Conservation (phyloP, 2,888 invertebrate species). For the Syrista parreyssii region DNA sequence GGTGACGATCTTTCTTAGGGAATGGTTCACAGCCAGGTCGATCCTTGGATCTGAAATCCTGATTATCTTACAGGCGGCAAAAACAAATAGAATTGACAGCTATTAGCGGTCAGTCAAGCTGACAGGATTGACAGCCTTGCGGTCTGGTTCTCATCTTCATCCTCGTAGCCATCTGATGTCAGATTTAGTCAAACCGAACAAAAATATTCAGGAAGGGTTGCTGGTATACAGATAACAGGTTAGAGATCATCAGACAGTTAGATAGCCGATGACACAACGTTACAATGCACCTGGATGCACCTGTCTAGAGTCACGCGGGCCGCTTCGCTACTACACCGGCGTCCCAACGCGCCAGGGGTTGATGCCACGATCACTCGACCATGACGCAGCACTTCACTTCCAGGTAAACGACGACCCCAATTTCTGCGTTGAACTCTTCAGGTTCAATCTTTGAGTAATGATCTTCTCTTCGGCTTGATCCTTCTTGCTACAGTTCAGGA, state of each 20-base stretch:
- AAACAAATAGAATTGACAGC: constrained; percentile 24
- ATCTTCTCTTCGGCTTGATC: neutral
- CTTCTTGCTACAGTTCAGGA: neutral
- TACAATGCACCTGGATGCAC: constrained; percentile 47
- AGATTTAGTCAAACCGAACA: neutral
- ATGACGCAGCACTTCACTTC: constrained; percentile 24
- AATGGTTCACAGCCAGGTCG: neutral
- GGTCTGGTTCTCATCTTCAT: neutral
- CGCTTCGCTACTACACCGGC: constrained; percentile 29
- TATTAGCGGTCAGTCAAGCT: constrained; percentile 8
- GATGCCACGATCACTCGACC: constrained; percentile 17
- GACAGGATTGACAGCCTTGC: constrained; percentile 3
- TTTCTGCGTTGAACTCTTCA: neutral
- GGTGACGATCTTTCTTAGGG: neutral
- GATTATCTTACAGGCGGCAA: constrained; percentile 32
- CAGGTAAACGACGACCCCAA: constrained; percentile 19
- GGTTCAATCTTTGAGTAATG: neutral
- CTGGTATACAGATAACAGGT: neutral
- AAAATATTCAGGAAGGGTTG: neutral
- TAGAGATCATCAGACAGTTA: neutral
- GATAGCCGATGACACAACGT: neutral
- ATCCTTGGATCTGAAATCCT: neutral
- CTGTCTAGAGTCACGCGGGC: constrained; percentile 44
- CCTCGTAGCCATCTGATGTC: neutral
- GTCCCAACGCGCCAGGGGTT: constrained; percentile 8